These are phyloP conservation scores for Sakesphorus luctuosus DNA, from an alignment of 2,113 vertebrate genomes.

Conservation along the genomic window DNA sequence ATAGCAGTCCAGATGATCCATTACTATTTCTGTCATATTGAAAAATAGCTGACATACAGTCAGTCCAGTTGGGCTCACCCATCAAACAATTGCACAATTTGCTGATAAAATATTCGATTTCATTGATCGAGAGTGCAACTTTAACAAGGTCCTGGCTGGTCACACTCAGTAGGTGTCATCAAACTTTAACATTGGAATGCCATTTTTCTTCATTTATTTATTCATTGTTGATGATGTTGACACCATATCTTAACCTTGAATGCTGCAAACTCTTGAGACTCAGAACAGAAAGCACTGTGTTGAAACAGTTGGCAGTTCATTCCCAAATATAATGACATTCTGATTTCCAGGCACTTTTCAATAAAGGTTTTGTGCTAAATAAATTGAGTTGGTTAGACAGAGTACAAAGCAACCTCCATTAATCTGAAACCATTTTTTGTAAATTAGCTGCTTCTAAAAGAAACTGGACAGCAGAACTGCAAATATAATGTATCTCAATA, in stretches of 20 bases:
- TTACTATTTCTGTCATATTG: slow-evolving; percentile 53
- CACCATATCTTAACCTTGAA: neutral
- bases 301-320: neutral
- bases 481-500: neutral
- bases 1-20: slow-evolving; percentile 54
- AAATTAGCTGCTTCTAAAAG: neutral
- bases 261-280: neutral
- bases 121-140: neutral
- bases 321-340: neutral
- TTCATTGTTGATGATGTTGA: neutral
- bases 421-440: neutral
- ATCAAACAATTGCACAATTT: neutral
- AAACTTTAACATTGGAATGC: neutral
- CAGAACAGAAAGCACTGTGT: neutral
- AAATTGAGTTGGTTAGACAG: neutral
- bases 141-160: neutral
- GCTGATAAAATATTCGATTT: slow-evolving; percentile 37
- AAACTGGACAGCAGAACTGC: neutral
- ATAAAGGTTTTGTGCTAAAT: neutral
- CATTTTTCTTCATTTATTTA: slow-evolving; percentile 39
- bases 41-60: slow-evolving; percentile 36
- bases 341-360: neutral
- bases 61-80: neutral
- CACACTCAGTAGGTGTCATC: neutral
- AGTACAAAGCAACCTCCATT: neutral